Conservation (phyloP, 2,797 vertebrate genomes). For the Crax fasciolata region DNA sequence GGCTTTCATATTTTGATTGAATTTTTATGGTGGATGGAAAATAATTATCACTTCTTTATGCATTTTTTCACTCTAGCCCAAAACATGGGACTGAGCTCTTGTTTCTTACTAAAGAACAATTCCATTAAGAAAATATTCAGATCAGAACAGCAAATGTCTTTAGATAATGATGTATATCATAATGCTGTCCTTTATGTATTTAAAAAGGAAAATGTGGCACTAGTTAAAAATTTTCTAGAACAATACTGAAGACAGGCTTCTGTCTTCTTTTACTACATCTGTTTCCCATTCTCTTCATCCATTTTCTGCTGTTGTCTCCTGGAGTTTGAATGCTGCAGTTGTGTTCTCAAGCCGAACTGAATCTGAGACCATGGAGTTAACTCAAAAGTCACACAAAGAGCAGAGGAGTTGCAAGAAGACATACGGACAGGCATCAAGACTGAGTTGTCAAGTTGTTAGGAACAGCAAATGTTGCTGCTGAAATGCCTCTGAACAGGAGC, state of each 20-base stretch:
- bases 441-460: neutral
- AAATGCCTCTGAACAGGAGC: neutral
- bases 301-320: neutral
- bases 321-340: neutral
- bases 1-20: slow-evolving; percentile 33
- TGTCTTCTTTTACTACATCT: neutral
- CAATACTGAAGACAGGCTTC: neutral
- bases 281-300: neutral
- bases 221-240: neutral
- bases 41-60: neutral
- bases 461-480: neutral
- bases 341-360: neutral
- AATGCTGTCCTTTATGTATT: neutral
- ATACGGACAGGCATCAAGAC: neutral
- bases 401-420: neutral
- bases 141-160: neutral
- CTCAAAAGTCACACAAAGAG: neutral
- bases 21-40: slow-evolving; percentile 28
- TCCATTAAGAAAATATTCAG: neutral
- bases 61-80: neutral
- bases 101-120: neutral
- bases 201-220: neutral
- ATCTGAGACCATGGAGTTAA: neutral
- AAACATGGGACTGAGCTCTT: neutral
- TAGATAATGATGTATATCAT: neutral